Base-by-base conservation (phyloP, 2,113 vertebrate genomes). In the Scatophagus argus region DNA sequence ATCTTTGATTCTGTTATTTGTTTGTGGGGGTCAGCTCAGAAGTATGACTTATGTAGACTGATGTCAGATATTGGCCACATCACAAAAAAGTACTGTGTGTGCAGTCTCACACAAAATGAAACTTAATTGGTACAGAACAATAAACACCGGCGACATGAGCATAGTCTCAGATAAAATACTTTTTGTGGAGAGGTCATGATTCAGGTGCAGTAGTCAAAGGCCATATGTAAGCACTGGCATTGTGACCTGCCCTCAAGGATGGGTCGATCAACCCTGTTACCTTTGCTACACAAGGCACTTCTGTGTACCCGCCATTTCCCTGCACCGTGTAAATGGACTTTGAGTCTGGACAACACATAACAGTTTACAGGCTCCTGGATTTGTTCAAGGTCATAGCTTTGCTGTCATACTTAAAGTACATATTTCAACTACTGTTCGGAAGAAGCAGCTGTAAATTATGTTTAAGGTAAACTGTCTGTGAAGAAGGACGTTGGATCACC, bases 391-490 rank as follows among this genome's bases (percentile, higher is more conserved):
- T 77, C 25, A 12, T 36, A 54, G n/a, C 9, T 54, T 63, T 12
- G 39, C 47, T 13, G 9, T 59, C 36, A 13, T 17, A 25, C 17
- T 31, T 10, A 3, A 6, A 31, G 14, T 1, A 25, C 9, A 21
- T 49, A 13, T 10, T 39, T 31, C 12, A 7, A 1, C 29, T 0
- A 11, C 36, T 46, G n/a, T 46, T 12, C 36, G 9, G 1, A 46
- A 38, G 14, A 19, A 41, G 39, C 6, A 23, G 32, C 59, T 31
- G 52, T 12, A 58, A 16, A 6, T 43, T 0, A n/a, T 36, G 3
- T n/a, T n/a, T n/a, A n/a, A n/a, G 51, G 64, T 86, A 55, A 68
- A 62, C 49, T 65, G 52, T 76, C 27, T 51, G 23, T 59, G 39
- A 65, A 55, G 62, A 55, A 47, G 67, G 49, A 69, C 61, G 46